A percentile compares a stretch with the other conserved stretches of the same genome.
Conservation (phyloP, 2,113 vertebrate genomes). For the Neogobius melanostomus region DNA sequence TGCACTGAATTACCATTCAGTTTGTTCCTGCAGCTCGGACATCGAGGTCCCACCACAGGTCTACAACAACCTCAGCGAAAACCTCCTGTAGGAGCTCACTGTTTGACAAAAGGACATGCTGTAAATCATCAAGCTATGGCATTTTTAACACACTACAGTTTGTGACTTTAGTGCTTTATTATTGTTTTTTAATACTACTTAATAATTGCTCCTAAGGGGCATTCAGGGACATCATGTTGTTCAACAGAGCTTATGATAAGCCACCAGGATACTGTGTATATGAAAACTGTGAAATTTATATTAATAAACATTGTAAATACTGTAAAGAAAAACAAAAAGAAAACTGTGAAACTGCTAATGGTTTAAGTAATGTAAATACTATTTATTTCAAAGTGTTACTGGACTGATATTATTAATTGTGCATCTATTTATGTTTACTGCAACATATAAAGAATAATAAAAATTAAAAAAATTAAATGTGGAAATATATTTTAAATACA, state of each 20-base stretch:
- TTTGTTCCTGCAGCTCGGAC: constrained; percentile 61
- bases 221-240: constrained; percentile 63
- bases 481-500: neutral
- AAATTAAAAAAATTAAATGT: neutral
- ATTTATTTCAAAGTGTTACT: constrained; percentile 44
- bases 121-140: neutral
- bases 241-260: constrained; percentile 20
- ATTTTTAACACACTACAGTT: neutral
- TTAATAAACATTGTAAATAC: too few species aligned
- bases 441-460: constrained; percentile 13
- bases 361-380: constrained; percentile 35
- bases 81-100: constrained; percentile 61
- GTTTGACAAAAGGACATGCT: neutral
- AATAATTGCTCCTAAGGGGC: constrained; percentile 57
- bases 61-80: constrained; percentile 74
- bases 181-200: neutral
- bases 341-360: neutral
- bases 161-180: neutral
- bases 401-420: neutral
- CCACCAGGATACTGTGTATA: too few species aligned
- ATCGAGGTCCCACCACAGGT: constrained; percentile 53
- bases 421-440: constrained; percentile 13
- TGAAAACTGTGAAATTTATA: too few species aligned
- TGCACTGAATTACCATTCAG: neutral
- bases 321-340: too few species aligned